Evolutionary conservation across 2,888 invertebrate genomes (phyloP), one percentile per base, ranked within the genome.

Genomic region (Pyrochroa serraticornis): DNA sequence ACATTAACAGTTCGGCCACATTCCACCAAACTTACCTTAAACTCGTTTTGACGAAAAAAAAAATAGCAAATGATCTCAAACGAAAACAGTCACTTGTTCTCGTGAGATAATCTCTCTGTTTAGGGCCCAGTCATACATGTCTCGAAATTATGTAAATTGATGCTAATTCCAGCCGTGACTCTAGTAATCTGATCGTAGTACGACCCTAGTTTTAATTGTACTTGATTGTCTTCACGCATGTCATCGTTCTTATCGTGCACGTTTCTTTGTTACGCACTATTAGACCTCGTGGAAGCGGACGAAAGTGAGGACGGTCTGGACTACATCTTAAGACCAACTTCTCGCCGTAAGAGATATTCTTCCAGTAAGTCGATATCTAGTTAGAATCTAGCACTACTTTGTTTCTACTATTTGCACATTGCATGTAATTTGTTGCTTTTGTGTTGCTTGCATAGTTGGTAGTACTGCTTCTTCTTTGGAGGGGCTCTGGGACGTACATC

Each of bases 401-500:
- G 36, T 45, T 7, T 47, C 14, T 5, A 3, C 34, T n/a, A 39
- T 45, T n/a, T 9, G n/a, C 14, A 13, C 39, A 12, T 41, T 57
- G 62, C 63, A 59, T 55, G 62, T 62, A 62, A 60, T 58, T 42
- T 61, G 54, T 62, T 66, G 70, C 71, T 69, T 71, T 63, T 70
- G 65, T 69, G 65, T 69, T 71, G 70, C 70, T 71, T 72, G 66
- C 68, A 57, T 71, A 84, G 84, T 81, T 81, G 83, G 81, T 82
- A 85, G 85, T 80, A 81, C 83, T 75, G 83, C 84, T 74, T 85
- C 86, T 66, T 85, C 87, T 71, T 85, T 88, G 86, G 90, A 90
- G 79, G 84, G 86, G 71, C 83, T 89, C 58, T 89, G 88, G 88
- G 89, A 89, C 79, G 83, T 83, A 77, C 87, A 88, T 73, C 85